Evolutionary conservation across 2,113 vertebrate genomes (phyloP).

Genomic region (Formicarius rufipectus): DNA sequence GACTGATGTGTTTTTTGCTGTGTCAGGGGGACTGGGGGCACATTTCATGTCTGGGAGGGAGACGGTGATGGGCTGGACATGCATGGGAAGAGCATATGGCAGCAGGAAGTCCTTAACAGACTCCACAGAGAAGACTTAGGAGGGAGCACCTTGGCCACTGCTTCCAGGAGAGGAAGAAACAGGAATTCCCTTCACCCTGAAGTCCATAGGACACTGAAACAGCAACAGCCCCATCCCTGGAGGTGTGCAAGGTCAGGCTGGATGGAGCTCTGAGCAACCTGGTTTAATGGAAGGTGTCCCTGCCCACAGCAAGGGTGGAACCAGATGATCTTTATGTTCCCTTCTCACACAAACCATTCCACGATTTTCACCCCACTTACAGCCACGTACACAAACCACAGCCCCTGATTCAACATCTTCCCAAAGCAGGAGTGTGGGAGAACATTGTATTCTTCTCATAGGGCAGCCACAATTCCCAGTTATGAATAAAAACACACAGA

Average conservation of each 20-base stretch:
- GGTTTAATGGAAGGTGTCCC: neutral
- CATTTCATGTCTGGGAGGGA: neutral
- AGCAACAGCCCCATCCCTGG: neutral
- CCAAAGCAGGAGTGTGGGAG: neutral
- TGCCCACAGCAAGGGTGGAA: neutral
- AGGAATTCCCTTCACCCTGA: neutral
- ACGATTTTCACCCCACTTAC: neutral
- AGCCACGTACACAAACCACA: fast-evolving
- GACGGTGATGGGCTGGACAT: neutral
- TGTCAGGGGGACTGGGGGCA: neutral
- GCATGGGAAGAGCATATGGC: neutral
- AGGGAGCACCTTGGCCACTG: neutral
- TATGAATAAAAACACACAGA: neutral
- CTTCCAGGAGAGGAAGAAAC: neutral
- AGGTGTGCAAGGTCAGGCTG: neutral
- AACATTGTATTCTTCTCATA: neutral
- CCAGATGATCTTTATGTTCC: neutral
- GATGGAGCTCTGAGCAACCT: neutral
- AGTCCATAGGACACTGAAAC: neutral
- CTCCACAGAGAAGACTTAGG: neutral
- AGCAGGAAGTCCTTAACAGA: neutral
- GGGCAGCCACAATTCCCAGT: neutral
- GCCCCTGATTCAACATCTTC: neutral
- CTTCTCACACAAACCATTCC: neutral
- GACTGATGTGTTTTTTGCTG: neutral